A percentile compares a stretch with the other conserved stretches of the same genome.
Conservation (phyloP, 2,113 vertebrate species). For the Nothoprocta pentlandii region DNA sequence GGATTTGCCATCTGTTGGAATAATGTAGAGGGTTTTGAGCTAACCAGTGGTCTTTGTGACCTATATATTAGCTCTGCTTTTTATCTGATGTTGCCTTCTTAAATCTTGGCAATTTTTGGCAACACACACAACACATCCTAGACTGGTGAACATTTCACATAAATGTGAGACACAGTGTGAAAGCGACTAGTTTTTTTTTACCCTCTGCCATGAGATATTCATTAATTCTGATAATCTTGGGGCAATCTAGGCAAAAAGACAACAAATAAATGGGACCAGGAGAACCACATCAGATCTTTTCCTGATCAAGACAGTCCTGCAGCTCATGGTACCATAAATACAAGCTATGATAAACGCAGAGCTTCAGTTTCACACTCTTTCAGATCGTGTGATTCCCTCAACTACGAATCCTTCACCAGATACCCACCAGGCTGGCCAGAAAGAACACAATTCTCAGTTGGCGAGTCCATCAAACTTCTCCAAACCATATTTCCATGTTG, state of each 20-base stretch:
- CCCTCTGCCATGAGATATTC: background rate
- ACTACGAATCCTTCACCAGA: background rate
- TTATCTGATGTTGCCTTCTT: background rate
- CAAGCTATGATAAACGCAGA: background rate
- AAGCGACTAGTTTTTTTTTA: background rate
- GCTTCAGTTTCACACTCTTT: background rate
- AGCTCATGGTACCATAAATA: background rate
- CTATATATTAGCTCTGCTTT: background rate
- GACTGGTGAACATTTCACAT: fast-evolving
- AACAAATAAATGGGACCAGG: background rate
- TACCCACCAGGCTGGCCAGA: background rate
- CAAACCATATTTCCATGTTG: background rate
- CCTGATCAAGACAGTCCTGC: background rate
- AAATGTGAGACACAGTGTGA: background rate
- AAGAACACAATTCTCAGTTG: background rate
- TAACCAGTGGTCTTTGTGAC: background rate
- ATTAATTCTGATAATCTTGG: background rate
- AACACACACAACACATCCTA: background rate
- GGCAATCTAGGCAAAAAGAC: background rate
- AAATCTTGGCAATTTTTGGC: background rate
- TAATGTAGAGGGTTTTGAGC: background rate
- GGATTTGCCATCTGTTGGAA: background rate
- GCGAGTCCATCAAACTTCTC: background rate
- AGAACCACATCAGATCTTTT: background rate
- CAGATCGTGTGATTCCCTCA: background rate